Evolutionary conservation across 2,113 vertebrate genomes (phyloP).

Genomic region (Pomatorhinus ruficollis): DNA sequence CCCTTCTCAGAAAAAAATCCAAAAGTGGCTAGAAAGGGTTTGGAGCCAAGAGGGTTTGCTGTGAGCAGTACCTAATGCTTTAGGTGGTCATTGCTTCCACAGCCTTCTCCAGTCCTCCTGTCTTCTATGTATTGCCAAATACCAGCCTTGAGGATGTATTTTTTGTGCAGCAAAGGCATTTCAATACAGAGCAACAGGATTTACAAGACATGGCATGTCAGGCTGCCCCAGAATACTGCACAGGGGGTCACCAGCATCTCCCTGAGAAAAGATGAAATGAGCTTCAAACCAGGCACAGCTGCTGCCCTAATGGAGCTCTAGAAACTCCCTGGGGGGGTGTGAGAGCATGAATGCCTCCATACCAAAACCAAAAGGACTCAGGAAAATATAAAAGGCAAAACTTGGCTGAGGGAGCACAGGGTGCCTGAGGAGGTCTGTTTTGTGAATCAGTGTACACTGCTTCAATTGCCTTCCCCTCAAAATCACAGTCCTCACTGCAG

Average conservation of each 20-base stretch:
- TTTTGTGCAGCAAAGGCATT: neutral
- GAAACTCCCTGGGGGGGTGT: neutral
- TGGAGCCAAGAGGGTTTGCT: neutral
- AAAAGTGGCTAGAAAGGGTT: neutral
- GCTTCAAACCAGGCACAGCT: neutral
- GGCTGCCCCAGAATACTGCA: neutral
- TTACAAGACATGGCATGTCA: neutral
- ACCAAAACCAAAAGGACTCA: neutral
- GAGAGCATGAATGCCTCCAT: neutral
- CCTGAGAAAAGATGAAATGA: neutral
- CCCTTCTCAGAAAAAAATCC: neutral
- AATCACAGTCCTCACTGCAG: neutral
- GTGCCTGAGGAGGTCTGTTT: neutral
- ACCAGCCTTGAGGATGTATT: neutral
- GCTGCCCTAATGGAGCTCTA: neutral
- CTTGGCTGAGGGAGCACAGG: neutral
- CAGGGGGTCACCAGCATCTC: neutral
- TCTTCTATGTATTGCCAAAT: neutral
- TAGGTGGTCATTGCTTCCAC: neutral
- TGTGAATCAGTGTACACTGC: neutral
- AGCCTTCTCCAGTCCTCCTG: neutral
- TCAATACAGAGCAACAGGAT: neutral
- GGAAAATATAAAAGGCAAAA: neutral
- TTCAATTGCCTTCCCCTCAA: neutral
- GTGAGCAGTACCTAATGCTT: neutral